Conservation (phyloP, 2,797 vertebrate species). For the Brachymystax lenok region DNA sequence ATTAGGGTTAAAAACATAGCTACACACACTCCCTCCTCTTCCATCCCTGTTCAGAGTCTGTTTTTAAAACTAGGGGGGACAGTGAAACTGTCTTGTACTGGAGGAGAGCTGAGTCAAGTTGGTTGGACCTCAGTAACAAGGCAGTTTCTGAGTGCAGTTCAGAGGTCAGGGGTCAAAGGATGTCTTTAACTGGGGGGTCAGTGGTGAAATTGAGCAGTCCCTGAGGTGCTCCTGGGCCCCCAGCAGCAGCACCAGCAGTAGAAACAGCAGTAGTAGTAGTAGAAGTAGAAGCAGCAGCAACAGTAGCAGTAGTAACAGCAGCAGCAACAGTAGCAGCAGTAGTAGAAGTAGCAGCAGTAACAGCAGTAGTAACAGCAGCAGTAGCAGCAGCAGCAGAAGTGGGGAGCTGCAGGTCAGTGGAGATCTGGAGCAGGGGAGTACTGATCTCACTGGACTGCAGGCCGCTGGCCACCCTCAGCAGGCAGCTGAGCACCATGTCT, state of each 20-base stretch:
- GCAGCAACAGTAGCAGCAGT: not conserved
- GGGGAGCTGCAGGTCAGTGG: slow-evolving; percentile 66
- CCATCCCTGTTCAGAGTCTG: no score
- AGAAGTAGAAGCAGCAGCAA: not conserved
- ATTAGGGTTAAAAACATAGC: no score
- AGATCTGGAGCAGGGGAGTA: slow-evolving; percentile 93
- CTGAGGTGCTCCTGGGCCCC: slow-evolving; percentile 3
- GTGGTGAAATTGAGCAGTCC: slow-evolving; percentile 3
- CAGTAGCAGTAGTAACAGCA: not conserved
- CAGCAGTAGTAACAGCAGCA: not conserved
- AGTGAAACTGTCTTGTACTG: not conserved
- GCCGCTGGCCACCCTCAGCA: slow-evolving; percentile 85
- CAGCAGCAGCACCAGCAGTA: not conserved
- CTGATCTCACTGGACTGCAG: slow-evolving; percentile 90
- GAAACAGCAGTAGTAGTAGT: not conserved
- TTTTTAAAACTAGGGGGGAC: not conserved
- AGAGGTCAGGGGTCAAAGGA: not conserved
- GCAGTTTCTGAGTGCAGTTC: not conserved
- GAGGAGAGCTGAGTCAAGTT: not conserved
- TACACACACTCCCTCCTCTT: no score
- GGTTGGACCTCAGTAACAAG: not conserved
- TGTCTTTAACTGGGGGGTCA: slow-evolving; percentile 6
- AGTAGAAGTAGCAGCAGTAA: no score
- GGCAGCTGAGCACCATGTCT: slow-evolving; percentile 91
- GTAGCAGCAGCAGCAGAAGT: not conserved